These are phyloP conservation scores for Hypanus sabinus DNA, from an alignment of 2,113 vertebrate genomes.

Conservation along the genomic window DNA sequence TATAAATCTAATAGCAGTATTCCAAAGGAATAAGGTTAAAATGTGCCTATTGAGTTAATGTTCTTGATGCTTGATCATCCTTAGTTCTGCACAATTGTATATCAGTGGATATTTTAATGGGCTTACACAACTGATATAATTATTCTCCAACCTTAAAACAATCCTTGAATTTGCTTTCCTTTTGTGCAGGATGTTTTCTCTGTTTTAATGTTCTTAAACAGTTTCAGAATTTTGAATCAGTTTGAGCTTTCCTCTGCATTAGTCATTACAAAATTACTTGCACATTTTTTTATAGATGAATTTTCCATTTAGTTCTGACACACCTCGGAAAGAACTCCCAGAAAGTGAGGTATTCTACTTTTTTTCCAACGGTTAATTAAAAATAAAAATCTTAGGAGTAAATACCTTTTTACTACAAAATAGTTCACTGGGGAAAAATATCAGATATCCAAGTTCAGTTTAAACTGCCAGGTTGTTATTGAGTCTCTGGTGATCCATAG, in stretches of 20 bases:
- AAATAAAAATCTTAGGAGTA: constrained; percentile 4
- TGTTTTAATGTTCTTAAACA: background rate
- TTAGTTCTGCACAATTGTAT: background rate
- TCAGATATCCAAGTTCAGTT: background rate
- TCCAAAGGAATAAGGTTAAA: background rate
- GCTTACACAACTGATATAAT: background rate
- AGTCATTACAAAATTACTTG: background rate
- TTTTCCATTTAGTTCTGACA: background rate
- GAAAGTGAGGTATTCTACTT: background rate
- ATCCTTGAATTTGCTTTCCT: background rate
- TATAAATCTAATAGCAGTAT: background rate
- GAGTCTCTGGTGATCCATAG: background rate
- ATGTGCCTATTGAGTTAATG: background rate
- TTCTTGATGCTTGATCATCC: background rate
- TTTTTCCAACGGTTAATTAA: background rate
- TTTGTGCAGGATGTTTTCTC: background rate
- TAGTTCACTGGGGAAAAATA: background rate
- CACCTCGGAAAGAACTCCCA: background rate
- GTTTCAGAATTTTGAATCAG: background rate
- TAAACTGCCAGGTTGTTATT: background rate
- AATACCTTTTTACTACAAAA: background rate
- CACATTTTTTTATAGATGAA: background rate
- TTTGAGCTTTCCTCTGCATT: background rate
- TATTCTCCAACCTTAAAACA: background rate
- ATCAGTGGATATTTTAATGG: background rate